Percentiles rank a stretch among this genome's conserved stretches.
These are phyloP conservation scores for Hormiphora californensis DNA, from an alignment of 37 sponge, comb jelly and placozoan genomes.

Conservation along the genomic window DNA sequence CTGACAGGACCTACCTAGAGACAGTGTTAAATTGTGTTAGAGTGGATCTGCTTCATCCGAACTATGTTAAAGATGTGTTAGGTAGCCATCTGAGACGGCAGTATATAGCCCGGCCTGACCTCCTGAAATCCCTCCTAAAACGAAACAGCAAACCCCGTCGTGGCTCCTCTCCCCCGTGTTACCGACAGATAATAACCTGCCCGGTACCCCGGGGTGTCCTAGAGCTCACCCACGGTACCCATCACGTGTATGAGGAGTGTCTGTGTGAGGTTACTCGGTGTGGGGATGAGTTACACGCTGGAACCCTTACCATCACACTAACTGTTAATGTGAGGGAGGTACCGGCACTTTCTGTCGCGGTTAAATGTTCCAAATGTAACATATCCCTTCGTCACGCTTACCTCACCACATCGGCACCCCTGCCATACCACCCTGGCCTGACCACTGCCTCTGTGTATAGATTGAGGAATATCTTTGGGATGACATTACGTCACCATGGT, in stretches of 20 bases:
- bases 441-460: constrained; percentile 1
- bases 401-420: background rate
- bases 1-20: background rate
- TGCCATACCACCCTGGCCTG: background rate
- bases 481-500: background rate
- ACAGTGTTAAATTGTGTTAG: background rate
- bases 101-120: background rate
- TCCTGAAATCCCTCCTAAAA: background rate
- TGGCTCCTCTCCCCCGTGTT: background rate
- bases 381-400: background rate
- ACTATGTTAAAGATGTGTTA: background rate
- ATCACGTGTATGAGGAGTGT: background rate
- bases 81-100: background rate
- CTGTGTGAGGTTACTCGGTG: background rate
- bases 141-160: background rate
- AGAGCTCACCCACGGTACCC: background rate
- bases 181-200: background rate
- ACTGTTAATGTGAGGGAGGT: background rate
- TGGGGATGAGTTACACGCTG: background rate
- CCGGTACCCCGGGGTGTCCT: background rate
- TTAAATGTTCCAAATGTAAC: background rate
- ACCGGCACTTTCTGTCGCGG: background rate
- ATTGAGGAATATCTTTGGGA: background rate
- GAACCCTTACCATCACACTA: background rate
- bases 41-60: background rate